Evolutionary conservation across 1,140 invertebrate genomes (phyloP), one percentile per base, ranked within the genome.

Genomic region (Sitophilus oryzae): DNA sequence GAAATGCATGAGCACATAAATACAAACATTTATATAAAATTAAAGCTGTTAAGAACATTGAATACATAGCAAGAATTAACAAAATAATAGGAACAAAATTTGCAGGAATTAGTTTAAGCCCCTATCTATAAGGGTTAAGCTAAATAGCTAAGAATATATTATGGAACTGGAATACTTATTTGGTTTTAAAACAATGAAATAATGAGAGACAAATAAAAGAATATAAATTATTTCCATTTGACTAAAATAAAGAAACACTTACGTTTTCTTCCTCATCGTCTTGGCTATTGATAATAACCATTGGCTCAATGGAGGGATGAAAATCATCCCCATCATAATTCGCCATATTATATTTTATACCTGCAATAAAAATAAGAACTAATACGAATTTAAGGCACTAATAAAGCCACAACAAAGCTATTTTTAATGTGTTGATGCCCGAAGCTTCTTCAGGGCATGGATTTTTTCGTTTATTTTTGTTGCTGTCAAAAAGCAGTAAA

Each of bases 201-300:
- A 38, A 37, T 22, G 14, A 9, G 9, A 48, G 21, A 37, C 15
- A 37, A 49, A 23, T n/a, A 35, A 40, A 46, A 15, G 18, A 44
- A 44, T 22, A 23, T 22, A 9, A 18, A 48, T 23, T 20, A 21
- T 35, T 48, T 16, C 21, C n/a, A n/a, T 11, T 36, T 36, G 16
- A n/a, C n/a, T 48, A 16, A 22, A 41, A 50, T 21, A 20, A 8
- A 41, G 14, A 6, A 18, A 50, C 3, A 52, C 56, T 46, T 43
- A 58, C 56, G 18, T 52, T 30, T 20, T 59, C 60, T 49, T 62
- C 61, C 9, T 52, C 56, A 58, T 63, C 58, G 23, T 59, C 60
- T 25, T 57, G 57, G 49, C 59, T 58, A 41, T 63, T 61, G 36
- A 67, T 67, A 30, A 66, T 67, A 36, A 67, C 64, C 55, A 66